A percentile compares a stretch with the other conserved stretches of the same genome.
Evolutionary conservation across 2,113 vertebrate genomes (phyloP).

Genomic region (Oncorhynchus keta): DNA sequence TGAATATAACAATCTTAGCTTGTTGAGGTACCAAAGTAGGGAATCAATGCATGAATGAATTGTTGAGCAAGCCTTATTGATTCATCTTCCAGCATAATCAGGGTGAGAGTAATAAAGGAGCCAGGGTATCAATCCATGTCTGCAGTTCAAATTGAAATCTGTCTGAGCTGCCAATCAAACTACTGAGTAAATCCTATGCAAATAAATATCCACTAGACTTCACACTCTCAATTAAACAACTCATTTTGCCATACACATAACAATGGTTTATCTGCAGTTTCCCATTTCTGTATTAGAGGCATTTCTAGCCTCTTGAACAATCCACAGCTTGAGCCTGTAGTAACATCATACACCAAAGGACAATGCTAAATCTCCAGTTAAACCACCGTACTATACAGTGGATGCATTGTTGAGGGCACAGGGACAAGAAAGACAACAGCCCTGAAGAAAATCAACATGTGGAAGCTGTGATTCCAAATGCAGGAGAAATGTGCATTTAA

Average conservation of each 20-base stretch:
- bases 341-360: too few relatives aligned
- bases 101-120: slow-evolving; percentile 29
- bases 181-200: slow-evolving; percentile 2
- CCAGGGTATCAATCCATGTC: slow-evolving; percentile 33
- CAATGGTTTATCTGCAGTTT: too few relatives aligned
- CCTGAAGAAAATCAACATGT: background rate
- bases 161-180: slow-evolving; percentile 36
- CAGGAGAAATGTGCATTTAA: background rate
- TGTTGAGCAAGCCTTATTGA: slow-evolving; percentile 60
- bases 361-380: too few relatives aligned
- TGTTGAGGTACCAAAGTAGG: slow-evolving; percentile 50
- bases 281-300: too few relatives aligned
- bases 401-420: background rate
- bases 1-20: slow-evolving; percentile 5
- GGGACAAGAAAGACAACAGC: background rate
- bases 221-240: background rate
- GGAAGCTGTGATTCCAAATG: background rate
- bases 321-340: too few relatives aligned
- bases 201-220: background rate
- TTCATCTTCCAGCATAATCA: slow-evolving; percentile 48
- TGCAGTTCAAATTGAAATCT: slow-evolving; percentile 12
- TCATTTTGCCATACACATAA: too few relatives aligned
- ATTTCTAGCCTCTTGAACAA: too few relatives aligned
- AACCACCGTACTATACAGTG: too few relatives aligned
- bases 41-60: slow-evolving; percentile 62